A percentile compares a stretch with the other conserved stretches of the same genome.
These are phyloP conservation scores for Danio jaintianensis DNA, from an alignment of 2,797 vertebrate genomes.

Conservation along the genomic window DNA sequence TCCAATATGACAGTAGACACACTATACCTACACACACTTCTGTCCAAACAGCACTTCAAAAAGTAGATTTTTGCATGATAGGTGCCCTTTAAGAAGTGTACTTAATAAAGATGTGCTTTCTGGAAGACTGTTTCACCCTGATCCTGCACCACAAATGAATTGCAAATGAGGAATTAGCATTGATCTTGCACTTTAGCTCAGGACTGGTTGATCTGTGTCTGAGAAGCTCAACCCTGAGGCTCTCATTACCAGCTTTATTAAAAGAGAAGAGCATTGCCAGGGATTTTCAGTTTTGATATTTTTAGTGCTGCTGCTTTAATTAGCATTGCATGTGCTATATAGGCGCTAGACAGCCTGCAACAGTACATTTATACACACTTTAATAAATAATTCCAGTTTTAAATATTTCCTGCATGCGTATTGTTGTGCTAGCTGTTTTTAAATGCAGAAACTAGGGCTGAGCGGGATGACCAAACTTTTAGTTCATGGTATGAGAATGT, in stretches of 20 bases:
- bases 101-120: background rate
- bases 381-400: background rate
- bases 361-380: background rate
- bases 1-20: too few species aligned
- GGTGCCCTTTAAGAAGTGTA: background rate
- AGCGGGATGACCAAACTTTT: too few species aligned
- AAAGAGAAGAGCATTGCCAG: constrained; percentile 10
- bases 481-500: too few species aligned
- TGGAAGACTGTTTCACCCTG: background rate
- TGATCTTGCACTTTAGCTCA: background rate
- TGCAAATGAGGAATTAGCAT: background rate
- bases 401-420: background rate
- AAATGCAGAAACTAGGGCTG: background rate
- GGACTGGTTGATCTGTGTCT: background rate
- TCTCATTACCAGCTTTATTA: background rate
- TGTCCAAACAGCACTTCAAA: too few species aligned
- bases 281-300: background rate
- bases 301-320: background rate
- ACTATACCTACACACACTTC: too few species aligned
- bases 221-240: background rate
- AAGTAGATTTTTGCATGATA: too few species aligned
- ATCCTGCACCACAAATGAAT: background rate
- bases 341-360: background rate
- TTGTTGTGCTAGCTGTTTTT: background rate
- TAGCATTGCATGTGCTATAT: background rate